Evolutionary conservation across 2,888 invertebrate species (phyloP).

Genomic region (Drosophila prostipennis): DNA sequence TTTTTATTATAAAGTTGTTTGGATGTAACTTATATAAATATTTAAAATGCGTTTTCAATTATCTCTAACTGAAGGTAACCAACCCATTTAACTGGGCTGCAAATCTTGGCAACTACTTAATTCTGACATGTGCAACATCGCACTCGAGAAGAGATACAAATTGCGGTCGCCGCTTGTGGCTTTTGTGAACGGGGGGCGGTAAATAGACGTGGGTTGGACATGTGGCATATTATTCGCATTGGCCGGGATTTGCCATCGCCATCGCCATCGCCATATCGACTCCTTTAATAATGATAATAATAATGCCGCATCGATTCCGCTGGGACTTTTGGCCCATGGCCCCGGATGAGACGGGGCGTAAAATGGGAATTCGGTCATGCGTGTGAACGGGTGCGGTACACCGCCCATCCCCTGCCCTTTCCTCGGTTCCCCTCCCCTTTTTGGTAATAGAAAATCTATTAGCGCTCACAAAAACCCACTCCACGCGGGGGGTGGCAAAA

Average conservation of each 20-base stretch:
- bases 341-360: constrained; percentile 48
- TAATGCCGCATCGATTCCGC: constrained; percentile 65
- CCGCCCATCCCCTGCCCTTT: not conserved
- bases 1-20: no score
- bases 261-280: constrained; percentile 43
- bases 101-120: constrained; percentile 61
- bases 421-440: not conserved
- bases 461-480: constrained; percentile 56
- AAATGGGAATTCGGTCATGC: constrained; percentile 76
- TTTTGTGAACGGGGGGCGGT: constrained; percentile 13
- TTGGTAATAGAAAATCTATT: constrained; percentile 76
- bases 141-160: constrained; percentile 29
- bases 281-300: constrained; percentile 72
- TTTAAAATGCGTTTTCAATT: no score
- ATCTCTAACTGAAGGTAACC: not conserved
- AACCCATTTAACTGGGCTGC: constrained; percentile 68
- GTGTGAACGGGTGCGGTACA: constrained; percentile 45
- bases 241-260: constrained; percentile 50
- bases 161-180: constrained; percentile 50
- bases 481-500: not conserved
- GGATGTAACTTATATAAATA: no score
- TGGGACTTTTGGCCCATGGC: constrained; percentile 50
- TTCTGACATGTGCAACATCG: constrained; percentile 70
- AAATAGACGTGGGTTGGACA: constrained; percentile 27
- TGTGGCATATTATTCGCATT: constrained; percentile 67